These are phyloP conservation scores for Megalopta genalis DNA, from an alignment of 1,140 invertebrate genomes.

Conservation along the genomic window DNA sequence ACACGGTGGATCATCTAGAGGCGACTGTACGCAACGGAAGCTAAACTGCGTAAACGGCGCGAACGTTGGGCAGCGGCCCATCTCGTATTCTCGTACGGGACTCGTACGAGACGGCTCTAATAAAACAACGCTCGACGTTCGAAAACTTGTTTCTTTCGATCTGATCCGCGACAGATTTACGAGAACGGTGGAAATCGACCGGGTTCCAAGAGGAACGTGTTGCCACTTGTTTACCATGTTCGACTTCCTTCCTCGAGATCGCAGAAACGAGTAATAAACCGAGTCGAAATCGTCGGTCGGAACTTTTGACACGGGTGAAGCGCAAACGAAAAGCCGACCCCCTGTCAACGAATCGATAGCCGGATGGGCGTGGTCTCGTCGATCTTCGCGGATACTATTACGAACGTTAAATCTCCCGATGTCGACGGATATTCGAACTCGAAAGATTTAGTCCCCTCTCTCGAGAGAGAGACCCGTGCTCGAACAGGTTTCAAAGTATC, in stretches of 20 bases:
- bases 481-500: background rate
- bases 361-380: constrained; percentile 66
- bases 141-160: background rate
- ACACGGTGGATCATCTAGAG: too few species aligned
- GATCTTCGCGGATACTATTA: constrained; percentile 59
- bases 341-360: constrained; percentile 69
- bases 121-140: background rate
- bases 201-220: constrained; percentile 42
- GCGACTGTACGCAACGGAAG: too few species aligned
- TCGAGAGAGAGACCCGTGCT: background rate
- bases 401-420: constrained; percentile 44
- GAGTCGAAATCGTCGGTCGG: constrained; percentile 15
- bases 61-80: too few species aligned
- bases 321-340: constrained; percentile 62
- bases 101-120: too few species aligned
- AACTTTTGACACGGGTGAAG: constrained; percentile 41
- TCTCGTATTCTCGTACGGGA: background rate
- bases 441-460: constrained; percentile 40
- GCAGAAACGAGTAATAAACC: background rate
- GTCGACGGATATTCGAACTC: constrained; percentile 25
- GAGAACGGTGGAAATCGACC: constrained; percentile 9
- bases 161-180: background rate
- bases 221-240: too few species aligned
- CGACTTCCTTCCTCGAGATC: background rate
- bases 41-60: too few species aligned